These are phyloP conservation scores for Heliothis virescens DNA, from an alignment of 1,140 invertebrate species.

Conservation along the genomic window DNA sequence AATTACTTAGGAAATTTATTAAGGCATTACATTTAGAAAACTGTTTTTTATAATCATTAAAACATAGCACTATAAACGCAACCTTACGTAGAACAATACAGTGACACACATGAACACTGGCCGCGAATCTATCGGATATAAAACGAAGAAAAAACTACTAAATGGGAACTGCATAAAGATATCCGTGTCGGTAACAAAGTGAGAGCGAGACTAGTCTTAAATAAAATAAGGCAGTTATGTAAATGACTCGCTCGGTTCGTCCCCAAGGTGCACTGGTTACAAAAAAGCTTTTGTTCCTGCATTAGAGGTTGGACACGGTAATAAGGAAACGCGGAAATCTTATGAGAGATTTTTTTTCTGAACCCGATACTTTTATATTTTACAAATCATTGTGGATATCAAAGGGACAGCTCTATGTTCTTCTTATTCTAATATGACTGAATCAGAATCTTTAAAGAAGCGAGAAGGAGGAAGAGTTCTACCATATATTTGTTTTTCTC, in stretches of 20 bases:
- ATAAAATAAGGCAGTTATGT: constrained; percentile 75
- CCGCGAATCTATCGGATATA: constrained; percentile 41
- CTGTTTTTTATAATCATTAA: no score
- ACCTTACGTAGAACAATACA: constrained; percentile 42
- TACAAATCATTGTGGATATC: no score
- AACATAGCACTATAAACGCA: not conserved
- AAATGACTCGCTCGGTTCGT: constrained; percentile 62
- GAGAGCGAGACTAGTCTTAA: constrained; percentile 62
- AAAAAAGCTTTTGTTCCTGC: constrained; percentile 65
- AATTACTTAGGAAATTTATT: no score
- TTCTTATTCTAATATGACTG: no score
- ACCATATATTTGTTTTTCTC: no score
- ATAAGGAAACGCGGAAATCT: constrained; percentile 6
- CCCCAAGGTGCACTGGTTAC: constrained; percentile 55
- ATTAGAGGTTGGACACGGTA: constrained; percentile 51
- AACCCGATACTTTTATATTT: no score
- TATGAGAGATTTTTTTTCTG: not conserved
- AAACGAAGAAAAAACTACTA: constrained; percentile 49
- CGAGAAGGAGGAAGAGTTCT: no score
- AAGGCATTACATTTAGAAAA: no score
- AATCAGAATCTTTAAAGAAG: no score
- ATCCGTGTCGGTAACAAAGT: constrained; percentile 58
- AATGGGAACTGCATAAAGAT: constrained; percentile 62
- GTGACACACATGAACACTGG: constrained; percentile 42
- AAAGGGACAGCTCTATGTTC: no score